phyloP scores from a whole-genome alignment of 2,888 invertebrate genomes.

The Patella caerulea region DNA sequence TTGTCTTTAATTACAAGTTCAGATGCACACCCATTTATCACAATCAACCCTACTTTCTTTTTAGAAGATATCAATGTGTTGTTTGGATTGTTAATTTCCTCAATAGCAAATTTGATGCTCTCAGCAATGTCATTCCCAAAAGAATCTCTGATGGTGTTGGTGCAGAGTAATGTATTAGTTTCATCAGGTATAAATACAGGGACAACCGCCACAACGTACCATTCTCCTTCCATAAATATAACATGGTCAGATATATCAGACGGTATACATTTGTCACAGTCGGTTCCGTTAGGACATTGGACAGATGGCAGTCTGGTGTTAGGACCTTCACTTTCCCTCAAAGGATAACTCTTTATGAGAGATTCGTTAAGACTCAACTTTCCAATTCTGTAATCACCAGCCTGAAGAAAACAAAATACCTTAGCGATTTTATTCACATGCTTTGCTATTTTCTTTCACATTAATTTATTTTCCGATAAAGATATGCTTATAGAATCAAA shows the following conservation, averaged over 20 bases:
- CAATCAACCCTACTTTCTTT: neutral
- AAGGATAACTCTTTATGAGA: neutral
- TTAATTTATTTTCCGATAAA: too few species aligned
- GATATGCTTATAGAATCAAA: too few species aligned
- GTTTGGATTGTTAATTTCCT: neutral
- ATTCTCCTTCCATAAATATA: neutral
- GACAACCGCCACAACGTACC: neutral
- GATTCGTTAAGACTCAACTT: neutral
- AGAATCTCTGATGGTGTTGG: neutral
- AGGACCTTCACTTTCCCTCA: neutral
- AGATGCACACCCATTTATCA: neutral
- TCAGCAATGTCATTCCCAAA: neutral
- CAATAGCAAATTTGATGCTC: neutral
- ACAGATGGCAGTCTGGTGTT: neutral
- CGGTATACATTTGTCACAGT: neutral
- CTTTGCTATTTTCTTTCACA: too few species aligned
- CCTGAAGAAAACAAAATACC: neutral
- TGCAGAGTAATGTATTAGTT: neutral
- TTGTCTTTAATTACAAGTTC: neutral
- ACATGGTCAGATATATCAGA: neutral
- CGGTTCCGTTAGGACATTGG: neutral
- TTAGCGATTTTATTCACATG: neutral
- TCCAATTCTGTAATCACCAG: neutral
- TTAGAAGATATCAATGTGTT: neutral
- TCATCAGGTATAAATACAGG: neutral